Conservation (phyloP, 2,113 vertebrate species). For the Sminthopsis crassicaudata region DNA sequence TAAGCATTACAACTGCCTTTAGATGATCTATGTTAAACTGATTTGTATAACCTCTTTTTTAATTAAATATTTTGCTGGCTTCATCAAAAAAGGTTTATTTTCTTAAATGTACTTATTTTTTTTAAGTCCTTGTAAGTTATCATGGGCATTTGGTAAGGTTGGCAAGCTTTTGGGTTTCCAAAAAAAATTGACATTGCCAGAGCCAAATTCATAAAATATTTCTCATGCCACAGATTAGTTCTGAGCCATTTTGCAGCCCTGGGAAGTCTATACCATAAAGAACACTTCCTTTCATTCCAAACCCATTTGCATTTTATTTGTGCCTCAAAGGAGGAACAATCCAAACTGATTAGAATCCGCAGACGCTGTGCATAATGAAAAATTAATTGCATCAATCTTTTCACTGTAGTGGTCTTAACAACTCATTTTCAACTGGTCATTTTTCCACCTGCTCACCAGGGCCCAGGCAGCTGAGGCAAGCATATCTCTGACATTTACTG, state of each 20-base stretch:
- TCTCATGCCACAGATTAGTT: slow-evolving; percentile 78
- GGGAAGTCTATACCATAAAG: slow-evolving; percentile 79
- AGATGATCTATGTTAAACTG: neutral
- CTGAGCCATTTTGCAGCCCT: slow-evolving; percentile 76
- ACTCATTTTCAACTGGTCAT: slow-evolving; percentile 89
- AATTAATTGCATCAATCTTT: slow-evolving; percentile 91
- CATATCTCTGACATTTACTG: slow-evolving; percentile 78
- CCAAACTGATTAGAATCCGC: slow-evolving; percentile 87
- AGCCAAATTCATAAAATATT: slow-evolving; percentile 81
- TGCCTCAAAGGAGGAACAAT: slow-evolving; percentile 84
- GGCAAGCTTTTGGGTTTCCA: slow-evolving; percentile 39
- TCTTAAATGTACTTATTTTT: neutral
- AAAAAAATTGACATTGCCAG: slow-evolving; percentile 56
- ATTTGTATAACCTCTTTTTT: neutral
- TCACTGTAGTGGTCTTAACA: slow-evolving; percentile 87
- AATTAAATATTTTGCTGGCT: neutral
- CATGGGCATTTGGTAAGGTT: neutral
- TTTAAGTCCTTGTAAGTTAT: neutral
- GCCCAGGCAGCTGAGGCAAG: slow-evolving; percentile 85
- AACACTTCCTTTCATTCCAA: slow-evolving; percentile 80
- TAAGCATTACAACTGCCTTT: neutral
- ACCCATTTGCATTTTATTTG: slow-evolving; percentile 87
- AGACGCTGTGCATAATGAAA: slow-evolving; percentile 88
- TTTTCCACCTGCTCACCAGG: slow-evolving; percentile 88
- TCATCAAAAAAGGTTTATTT: slow-evolving; percentile 4